Evolutionary conservation across 2,888 invertebrate genomes (phyloP), one percentile per base, ranked within the genome.

Genomic region (Encarsia formosa): DNA sequence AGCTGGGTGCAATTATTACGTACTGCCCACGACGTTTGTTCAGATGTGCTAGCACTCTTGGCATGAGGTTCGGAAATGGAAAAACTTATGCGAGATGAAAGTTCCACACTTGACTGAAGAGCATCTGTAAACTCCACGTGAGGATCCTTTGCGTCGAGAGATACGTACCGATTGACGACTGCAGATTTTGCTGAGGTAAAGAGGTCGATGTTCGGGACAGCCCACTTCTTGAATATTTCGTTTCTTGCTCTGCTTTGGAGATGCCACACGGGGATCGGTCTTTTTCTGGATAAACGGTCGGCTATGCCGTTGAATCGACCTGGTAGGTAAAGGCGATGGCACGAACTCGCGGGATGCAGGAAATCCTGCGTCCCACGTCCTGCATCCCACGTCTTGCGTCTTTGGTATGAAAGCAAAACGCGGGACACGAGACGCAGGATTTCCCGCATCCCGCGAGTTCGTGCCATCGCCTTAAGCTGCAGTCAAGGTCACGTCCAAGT

Each of bases 271-370:
- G 60, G 57, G 0, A 54, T 45, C 3, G 34, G 1, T 9, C 32
- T 57, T 9, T 31, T 20, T 31, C 59, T 26, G 1, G 65, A 66
- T 2, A 66, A 56, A 5, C 58, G 49, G 37, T 66, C 64, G 5
- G 66, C 64, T 20, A 63, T 62, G 3, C 61, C 59, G 48, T 68
- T 66, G 65, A 61, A 63, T 15, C 52, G 46, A 5, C 64, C 65
- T 18, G 65, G 64, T 5, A 65, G n/a, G n/a, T n/a, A n/a, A n/a
- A n/a, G n/a, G n/a, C n/a, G n/a, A n/a, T n/a, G n/a, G n/a, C n/a
- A n/a, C n/a, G n/a, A n/a, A n/a, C n/a, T n/a, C n/a, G n/a, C n/a
- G n/a, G n/a, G n/a, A n/a, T n/a, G n/a, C n/a, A n/a, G n/a, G n/a
- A n/a, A n/a, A n/a, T n/a, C n/a, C n/a, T n/a, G n/a, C n/a, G n/a